Evolutionary conservation across 2,888 invertebrate species (phyloP), one percentile per base, ranked within the genome.

Genomic region (Listrodromus nycthemerus): DNA sequence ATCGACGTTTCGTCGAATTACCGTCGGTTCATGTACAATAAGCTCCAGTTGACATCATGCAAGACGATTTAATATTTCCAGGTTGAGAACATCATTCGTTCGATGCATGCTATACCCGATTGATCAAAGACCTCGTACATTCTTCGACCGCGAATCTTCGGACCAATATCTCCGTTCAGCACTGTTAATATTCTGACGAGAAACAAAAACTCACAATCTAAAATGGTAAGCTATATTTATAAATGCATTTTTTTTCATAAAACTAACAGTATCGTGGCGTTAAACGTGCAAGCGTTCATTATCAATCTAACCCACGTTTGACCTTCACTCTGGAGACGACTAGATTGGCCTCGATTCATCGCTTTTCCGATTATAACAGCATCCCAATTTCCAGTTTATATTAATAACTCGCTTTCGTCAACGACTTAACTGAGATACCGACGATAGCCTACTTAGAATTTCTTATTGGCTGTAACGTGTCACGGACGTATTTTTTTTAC

Each of bases 301-400:
- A 81, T 81, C 78, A 75, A 75, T 84, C 65, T 81, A 84, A 84
- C 84, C 84, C 82, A 58, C 81, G 61, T 65, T 84, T 78, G 84
- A 84, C 84, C 84, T 84, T 84, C 75, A 79, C 30, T 75, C 78
- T 70, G 76, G 30, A 75, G 82, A 55, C 37, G 8, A 24, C 58
- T 66, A 55, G 66, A 81, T 78, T 75, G 81, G 55, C 78, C 78
- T 71, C 58, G 45, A 81, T 78, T 75, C 33, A 61, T 73, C 21
- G 19, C 61, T 27, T 55, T 48, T 24, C 10, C 13, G 30, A 73
- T 41, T 74, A 80, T 50, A 67, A 48, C 50, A 61, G 52, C 19
- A 50, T 80, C 58, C 21, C 37, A 24, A 30, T 71, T 24, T 13
- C 13, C 48, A n/a, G 33, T 52, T 61, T 58, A 61, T 63, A 10